Conservation (phyloP, 2,888 invertebrate species). For the Desoria tigrina region DNA sequence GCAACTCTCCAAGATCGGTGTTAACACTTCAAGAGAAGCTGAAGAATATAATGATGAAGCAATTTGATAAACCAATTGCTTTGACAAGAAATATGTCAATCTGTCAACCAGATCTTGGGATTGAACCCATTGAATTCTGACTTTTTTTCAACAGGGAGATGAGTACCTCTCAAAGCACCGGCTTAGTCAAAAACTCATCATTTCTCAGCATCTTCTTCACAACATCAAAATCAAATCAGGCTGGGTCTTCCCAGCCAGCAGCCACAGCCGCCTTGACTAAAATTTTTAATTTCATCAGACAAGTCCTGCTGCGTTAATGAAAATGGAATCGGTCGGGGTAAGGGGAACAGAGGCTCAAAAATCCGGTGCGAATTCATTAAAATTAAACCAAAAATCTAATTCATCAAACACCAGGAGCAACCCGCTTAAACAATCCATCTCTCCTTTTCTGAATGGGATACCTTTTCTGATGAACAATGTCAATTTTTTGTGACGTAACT, state of each 20-base stretch:
- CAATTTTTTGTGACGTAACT: background rate
- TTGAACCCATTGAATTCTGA: too few species aligned
- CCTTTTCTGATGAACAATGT: slow-evolving; percentile 6
- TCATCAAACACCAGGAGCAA: slow-evolving; percentile 16
- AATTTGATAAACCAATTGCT: slow-evolving; percentile 7
- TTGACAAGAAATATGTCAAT: slow-evolving; percentile 16
- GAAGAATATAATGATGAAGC: slow-evolving; percentile 1
- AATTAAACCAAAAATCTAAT: slow-evolving; percentile 16
- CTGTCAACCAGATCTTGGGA: background rate
- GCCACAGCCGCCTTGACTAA: too few species aligned
- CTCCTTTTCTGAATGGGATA: too few species aligned
- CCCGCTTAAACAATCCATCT: background rate
- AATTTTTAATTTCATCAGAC: too few species aligned
- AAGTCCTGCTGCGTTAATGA: too few species aligned
- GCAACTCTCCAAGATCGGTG: background rate
- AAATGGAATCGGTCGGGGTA: too few species aligned
- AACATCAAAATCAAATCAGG: too few species aligned
- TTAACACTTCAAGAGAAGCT: background rate
- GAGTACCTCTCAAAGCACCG: too few species aligned
- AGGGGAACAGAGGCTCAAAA: too few species aligned
- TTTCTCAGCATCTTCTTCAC: background rate
- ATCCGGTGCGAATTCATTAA: slow-evolving; percentile 9
- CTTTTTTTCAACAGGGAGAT: too few species aligned
- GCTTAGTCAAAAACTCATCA: slow-evolving; percentile 1
- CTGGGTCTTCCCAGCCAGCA: too few species aligned